Percentiles rank a stretch among this genome's conserved stretches.
These are phyloP conservation scores for Xylophagus ater DNA, from an alignment of 2,888 invertebrate genomes.

Conservation along the genomic window DNA sequence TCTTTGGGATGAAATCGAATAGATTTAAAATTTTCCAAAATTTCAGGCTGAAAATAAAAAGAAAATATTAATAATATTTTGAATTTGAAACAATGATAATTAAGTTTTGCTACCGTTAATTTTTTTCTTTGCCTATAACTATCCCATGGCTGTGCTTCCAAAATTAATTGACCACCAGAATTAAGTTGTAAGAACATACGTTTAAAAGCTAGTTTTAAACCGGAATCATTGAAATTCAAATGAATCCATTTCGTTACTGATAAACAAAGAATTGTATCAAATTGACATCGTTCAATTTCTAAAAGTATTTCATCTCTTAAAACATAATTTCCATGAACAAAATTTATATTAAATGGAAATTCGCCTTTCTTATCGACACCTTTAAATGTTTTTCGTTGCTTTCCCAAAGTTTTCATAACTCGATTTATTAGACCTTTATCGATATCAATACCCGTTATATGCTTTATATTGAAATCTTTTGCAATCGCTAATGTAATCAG, in stretches of 20 bases:
- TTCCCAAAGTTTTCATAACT: slow-evolving; percentile 21
- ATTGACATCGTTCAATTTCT: slow-evolving; percentile 61
- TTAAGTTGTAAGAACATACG: slow-evolving; percentile 65
- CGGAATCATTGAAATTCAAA: slow-evolving; percentile 76
- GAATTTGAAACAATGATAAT: neutral
- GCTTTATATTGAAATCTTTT: slow-evolving; percentile 53
- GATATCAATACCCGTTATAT: slow-evolving; percentile 73
- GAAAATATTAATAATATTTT: neutral
- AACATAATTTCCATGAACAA: slow-evolving; percentile 72
- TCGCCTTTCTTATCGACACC: slow-evolving; percentile 29
- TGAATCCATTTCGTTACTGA: slow-evolving; percentile 89
- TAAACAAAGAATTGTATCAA: slow-evolving; percentile 71
- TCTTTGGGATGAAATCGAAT: slow-evolving; percentile 55
- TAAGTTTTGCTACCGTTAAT: slow-evolving; percentile 39
- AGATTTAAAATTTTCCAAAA: slow-evolving; percentile 42
- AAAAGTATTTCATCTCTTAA: slow-evolving; percentile 61
- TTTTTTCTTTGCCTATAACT: slow-evolving; percentile 64
- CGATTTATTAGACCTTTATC: slow-evolving; percentile 56
- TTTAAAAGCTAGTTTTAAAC: slow-evolving; percentile 68
- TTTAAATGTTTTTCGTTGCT: slow-evolving; percentile 11
- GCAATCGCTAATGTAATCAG: slow-evolving; percentile 68
- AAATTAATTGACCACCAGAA: slow-evolving; percentile 64
- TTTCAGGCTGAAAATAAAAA: slow-evolving; percentile 22
- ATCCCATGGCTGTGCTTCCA: slow-evolving; percentile 75
- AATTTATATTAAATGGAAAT: slow-evolving; percentile 67